Percentiles rank a stretch among this genome's conserved stretches.
Conservation (phyloP, 2,888 invertebrate species). For the Sylvicola fuscatus region DNA sequence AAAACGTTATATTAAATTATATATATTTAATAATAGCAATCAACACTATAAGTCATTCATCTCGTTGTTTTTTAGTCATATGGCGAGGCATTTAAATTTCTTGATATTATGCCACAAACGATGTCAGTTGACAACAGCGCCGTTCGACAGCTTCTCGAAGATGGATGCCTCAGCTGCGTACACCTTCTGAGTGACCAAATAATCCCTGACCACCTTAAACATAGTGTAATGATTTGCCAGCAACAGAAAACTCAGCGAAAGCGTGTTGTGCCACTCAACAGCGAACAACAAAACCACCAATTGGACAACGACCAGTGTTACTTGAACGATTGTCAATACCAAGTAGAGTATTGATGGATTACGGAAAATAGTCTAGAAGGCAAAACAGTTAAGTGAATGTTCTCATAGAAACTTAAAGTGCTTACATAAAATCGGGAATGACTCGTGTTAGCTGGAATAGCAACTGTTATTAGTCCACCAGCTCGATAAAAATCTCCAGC, state of each 20-base stretch:
- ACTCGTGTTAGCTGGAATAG: constrained; percentile 63
- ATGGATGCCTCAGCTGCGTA: constrained; percentile 28
- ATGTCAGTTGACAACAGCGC: neutral
- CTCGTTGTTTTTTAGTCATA: too few species aligned
- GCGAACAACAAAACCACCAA: constrained; percentile 58
- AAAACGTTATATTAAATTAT: too few species aligned
- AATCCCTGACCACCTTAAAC: constrained; percentile 75
- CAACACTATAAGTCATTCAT: too few species aligned
- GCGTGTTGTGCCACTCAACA: constrained; percentile 78
- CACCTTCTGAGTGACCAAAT: constrained; percentile 63
- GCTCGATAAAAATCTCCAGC: constrained; percentile 55
- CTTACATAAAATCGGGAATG: constrained; percentile 78
- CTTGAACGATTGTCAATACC: constrained; percentile 48
- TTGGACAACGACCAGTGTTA: constrained; percentile 50
- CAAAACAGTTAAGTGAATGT: constrained; percentile 7
- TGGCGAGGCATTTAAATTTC: constrained; percentile 1
- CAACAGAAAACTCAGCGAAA: constrained; percentile 66
- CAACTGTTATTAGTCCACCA: constrained; percentile 60
- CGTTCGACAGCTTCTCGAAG: constrained; percentile 10
- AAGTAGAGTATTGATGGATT: constrained; percentile 64
- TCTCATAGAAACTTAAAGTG: constrained; percentile 12
- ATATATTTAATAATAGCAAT: too few species aligned
- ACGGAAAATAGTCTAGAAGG: constrained; percentile 57
- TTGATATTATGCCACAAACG: neutral
- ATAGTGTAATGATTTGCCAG: constrained; percentile 83